phyloP scores from a whole-genome alignment of 2,797 vertebrate species.

The Crocodylus rhombifer region DNA sequence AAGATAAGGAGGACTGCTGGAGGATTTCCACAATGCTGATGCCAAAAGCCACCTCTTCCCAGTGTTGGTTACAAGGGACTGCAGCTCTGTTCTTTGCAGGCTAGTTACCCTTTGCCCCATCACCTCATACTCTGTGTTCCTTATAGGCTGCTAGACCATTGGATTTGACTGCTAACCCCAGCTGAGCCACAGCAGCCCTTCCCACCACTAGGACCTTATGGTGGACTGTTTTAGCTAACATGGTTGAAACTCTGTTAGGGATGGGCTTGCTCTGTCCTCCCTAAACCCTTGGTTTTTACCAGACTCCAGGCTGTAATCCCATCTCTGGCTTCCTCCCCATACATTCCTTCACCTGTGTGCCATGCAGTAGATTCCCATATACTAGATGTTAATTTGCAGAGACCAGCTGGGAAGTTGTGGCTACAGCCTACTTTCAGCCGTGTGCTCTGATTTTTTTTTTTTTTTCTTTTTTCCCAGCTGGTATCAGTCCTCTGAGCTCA shows the following conservation, averaged over 20 bases:
- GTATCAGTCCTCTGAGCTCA: not conserved
- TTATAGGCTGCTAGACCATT: not conserved
- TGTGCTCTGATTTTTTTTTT: not conserved
- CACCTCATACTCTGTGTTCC: not conserved
- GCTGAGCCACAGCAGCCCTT: not conserved
- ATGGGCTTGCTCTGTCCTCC: not conserved
- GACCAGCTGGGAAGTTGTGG: not conserved
- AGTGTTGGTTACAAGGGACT: not conserved
- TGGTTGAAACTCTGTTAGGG: not conserved
- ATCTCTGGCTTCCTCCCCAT: not conserved
- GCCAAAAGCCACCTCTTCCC: not conserved
- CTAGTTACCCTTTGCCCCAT: not conserved
- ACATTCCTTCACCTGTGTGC: rapidly evolving
- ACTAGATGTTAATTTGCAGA: not conserved
- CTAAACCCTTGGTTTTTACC: not conserved
- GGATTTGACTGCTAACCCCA: not conserved
- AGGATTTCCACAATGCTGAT: not conserved
- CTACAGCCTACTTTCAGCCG: not conserved
- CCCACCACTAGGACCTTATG: not conserved
- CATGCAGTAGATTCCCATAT: not conserved
- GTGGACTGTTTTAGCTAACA: not conserved
- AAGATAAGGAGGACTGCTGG: not conserved
- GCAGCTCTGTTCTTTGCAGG: not conserved
- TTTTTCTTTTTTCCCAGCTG: not conserved
- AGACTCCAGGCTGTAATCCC: not conserved